Conservation (phyloP, 2,888 invertebrate species). For the Cyaniris semiargus region DNA sequence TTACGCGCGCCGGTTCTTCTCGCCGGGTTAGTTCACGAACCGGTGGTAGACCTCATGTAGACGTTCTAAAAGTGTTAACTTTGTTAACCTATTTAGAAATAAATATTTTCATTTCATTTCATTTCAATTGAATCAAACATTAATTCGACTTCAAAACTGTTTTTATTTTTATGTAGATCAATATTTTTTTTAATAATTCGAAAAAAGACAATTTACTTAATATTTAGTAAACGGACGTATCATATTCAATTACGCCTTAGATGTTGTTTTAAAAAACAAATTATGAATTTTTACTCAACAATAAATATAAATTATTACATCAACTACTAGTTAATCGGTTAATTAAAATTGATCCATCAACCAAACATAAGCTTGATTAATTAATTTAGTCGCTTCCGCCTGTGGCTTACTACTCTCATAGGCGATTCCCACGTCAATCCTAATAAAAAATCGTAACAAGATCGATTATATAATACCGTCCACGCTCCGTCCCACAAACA, state of each 20-base stretch:
- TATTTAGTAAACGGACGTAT: too few relatives aligned
- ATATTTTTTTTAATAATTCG: too few relatives aligned
- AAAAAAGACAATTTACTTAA: too few relatives aligned
- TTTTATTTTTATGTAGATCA: background rate
- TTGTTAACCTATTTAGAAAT: too few relatives aligned
- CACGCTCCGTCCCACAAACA: constrained; percentile 53
- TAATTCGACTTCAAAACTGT: background rate
- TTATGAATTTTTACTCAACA: too few relatives aligned
- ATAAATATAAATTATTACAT: background rate
- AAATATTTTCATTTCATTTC: too few relatives aligned
- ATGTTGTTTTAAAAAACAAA: too few relatives aligned
- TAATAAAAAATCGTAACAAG: constrained; percentile 65
- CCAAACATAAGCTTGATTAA: constrained; percentile 1
- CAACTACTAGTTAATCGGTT: background rate
- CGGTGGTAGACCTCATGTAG: too few relatives aligned
- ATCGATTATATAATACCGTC: constrained; percentile 62
- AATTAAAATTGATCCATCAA: background rate
- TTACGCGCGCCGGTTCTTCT: too few relatives aligned
- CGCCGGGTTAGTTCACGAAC: too few relatives aligned
- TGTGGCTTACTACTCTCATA: constrained; percentile 37
- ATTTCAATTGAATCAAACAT: background rate
- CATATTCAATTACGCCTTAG: too few relatives aligned
- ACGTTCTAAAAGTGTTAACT: too few relatives aligned
- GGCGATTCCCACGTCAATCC: constrained; percentile 70
- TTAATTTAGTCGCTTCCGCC: constrained; percentile 40